Conservation (phyloP, 2,888 invertebrate species). For the Eristalis tenax region DNA sequence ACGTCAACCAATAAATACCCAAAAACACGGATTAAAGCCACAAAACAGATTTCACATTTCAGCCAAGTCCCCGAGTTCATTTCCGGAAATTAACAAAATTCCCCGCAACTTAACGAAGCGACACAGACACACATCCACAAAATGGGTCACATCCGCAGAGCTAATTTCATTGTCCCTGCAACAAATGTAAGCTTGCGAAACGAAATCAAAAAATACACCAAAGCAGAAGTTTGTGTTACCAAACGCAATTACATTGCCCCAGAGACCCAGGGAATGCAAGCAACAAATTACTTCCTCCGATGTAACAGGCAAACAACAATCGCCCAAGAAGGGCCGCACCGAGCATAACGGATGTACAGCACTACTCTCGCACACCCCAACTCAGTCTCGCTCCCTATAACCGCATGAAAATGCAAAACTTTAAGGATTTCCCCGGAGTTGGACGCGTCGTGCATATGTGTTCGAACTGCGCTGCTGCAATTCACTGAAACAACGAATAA, state of each 20-base stretch:
- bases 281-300: constrained; percentile 69
- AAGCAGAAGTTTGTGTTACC: constrained; percentile 44
- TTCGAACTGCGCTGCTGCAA: constrained; percentile 15
- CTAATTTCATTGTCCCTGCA: constrained; percentile 66
- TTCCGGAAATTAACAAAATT: constrained; percentile 69
- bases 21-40: constrained; percentile 62
- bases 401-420: constrained; percentile 56
- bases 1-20: constrained; percentile 66
- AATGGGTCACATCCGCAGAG: constrained; percentile 70
- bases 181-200: constrained; percentile 31
- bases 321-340: constrained; percentile 45
- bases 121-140: constrained; percentile 56
- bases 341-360: too few species aligned
- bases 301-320: constrained; percentile 66
- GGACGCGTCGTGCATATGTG: constrained; percentile 39
- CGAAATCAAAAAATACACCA: not conserved
- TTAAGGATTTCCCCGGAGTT: constrained; percentile 57
- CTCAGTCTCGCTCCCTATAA: constrained; percentile 38
- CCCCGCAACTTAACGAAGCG: constrained; percentile 59
- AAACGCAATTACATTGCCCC: constrained; percentile 71
- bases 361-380: not conserved
- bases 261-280: constrained; percentile 61
- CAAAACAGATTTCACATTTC: constrained; percentile 29
- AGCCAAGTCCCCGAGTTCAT: constrained; percentile 47
- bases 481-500: constrained; percentile 32